A percentile compares a stretch with the other conserved stretches of the same genome.
phyloP scores from a whole-genome alignment of 2,113 vertebrate species.

The Piaya cayana region DNA sequence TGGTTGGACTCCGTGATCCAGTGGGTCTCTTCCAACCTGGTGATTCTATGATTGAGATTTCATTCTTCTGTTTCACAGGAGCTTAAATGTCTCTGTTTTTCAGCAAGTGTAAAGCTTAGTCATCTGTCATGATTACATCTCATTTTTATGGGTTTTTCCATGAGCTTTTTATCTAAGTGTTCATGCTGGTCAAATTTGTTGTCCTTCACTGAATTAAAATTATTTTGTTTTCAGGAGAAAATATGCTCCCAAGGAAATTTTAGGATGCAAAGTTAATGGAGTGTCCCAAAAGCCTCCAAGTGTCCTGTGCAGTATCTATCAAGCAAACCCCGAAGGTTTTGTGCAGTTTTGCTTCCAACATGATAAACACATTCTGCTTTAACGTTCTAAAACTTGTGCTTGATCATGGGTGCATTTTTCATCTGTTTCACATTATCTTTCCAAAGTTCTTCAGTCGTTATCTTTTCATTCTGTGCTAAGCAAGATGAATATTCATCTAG shows the following conservation, averaged over 20 bases:
- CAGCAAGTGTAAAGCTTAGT: constrained; percentile 12
- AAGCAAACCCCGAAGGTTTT: constrained; percentile 66
- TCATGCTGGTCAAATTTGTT: constrained; percentile 27
- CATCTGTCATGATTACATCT: constrained; percentile 7
- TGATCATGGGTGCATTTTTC: constrained; percentile 23
- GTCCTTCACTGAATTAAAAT: constrained; percentile 54
- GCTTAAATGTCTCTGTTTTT: background rate
- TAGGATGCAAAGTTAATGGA: constrained; percentile 65
- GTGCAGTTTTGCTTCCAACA: constrained; percentile 11
- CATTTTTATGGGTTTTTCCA: constrained; percentile 19
- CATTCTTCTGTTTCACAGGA: background rate
- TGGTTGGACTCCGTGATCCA: too few relatives aligned
- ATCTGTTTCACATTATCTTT: constrained; percentile 41
- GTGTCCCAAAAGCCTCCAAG: constrained; percentile 64
- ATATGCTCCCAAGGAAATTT: constrained; percentile 63
- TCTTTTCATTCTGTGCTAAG: constrained; percentile 4
- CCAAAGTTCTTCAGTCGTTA: constrained; percentile 37
- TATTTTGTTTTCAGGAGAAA: constrained; percentile 42
- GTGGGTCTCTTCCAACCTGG: too few relatives aligned
- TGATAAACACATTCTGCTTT: constrained; percentile 44
- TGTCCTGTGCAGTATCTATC: constrained; percentile 52
- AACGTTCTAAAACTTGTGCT: constrained; percentile 26
- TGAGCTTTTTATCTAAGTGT: constrained; percentile 8
- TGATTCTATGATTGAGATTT: too few relatives aligned
- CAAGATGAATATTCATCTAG: constrained; percentile 56